Conservation (phyloP, 1,140 invertebrate species). For the Zophobas atratus region DNA sequence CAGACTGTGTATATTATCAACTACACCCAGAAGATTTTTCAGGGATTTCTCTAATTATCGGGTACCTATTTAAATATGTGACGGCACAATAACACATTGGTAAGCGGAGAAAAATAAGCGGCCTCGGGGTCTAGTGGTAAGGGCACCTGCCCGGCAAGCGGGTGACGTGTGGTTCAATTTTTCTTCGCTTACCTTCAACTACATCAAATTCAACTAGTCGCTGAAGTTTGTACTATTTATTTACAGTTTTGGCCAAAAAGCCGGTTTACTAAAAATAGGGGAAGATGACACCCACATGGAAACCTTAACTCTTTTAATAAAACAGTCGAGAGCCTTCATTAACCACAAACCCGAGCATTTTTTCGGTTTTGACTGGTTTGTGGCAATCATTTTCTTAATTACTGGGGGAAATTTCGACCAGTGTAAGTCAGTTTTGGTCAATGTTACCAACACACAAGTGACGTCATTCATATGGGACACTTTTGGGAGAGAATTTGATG, state of each 20-base stretch:
- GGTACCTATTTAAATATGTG: constrained; percentile 5
- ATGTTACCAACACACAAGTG: constrained; percentile 43
- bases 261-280: constrained; percentile 22
- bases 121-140: too few relatives aligned
- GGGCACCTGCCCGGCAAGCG: too few relatives aligned
- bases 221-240: not conserved
- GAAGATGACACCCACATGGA: constrained; percentile 28
- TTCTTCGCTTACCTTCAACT: too few relatives aligned
- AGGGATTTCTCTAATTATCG: constrained; percentile 44
- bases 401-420: constrained; percentile 50
- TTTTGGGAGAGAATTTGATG: constrained; percentile 41
- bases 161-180: too few relatives aligned
- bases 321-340: constrained; percentile 47
- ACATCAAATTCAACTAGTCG: not conserved
- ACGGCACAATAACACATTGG: too few relatives aligned
- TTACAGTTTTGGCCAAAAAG: constrained; percentile 50
- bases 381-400: constrained; percentile 48
- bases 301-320: constrained; percentile 48
- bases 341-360: constrained; percentile 40
- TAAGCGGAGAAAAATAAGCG: too few relatives aligned
- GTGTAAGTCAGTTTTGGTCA: constrained; percentile 31
- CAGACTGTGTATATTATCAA: constrained; percentile 22
- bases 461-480: constrained; percentile 44
- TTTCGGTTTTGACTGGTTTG: constrained; percentile 53
- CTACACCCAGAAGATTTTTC: constrained; percentile 47